These are phyloP conservation scores for Hystrix cristata DNA, from an alignment of 2,113 vertebrate species.

Conservation along the genomic window DNA sequence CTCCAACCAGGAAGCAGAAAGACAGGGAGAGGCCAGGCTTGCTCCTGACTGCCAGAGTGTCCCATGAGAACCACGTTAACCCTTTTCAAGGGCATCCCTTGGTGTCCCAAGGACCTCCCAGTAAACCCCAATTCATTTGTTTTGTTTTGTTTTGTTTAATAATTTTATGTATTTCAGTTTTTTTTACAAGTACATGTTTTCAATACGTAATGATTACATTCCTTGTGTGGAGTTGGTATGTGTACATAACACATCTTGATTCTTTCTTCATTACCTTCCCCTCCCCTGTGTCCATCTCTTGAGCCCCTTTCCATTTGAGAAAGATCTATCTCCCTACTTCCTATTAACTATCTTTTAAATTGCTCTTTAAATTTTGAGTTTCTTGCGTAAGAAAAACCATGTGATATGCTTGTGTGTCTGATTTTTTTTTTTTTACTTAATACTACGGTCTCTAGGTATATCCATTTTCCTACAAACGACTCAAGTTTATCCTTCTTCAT, in stretches of 20 bases:
- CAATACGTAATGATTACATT: not conserved
- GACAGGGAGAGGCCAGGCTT: not conserved
- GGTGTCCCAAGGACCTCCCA: not conserved
- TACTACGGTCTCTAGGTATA: not conserved
- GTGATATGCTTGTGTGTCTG: not conserved
- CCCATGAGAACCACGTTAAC: no score
- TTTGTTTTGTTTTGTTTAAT: not conserved
- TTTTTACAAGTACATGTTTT: not conserved
- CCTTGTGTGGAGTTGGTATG: not conserved
- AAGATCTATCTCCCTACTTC: not conserved
- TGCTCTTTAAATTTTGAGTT: not conserved
- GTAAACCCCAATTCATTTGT: not conserved
- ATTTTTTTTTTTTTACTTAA: not conserved
- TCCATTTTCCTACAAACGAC: not conserved
- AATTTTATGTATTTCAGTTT: not conserved
- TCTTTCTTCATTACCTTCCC: not conserved
- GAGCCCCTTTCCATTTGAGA: not conserved
- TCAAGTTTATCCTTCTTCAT: not conserved
- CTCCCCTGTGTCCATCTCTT: not conserved
- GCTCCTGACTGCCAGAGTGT: not conserved
- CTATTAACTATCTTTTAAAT: not conserved
- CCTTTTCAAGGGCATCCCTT: not conserved
- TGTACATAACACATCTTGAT: not conserved
- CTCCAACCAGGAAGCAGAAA: not conserved
- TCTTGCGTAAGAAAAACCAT: not conserved